A percentile compares a stretch with the other conserved stretches of the same genome.
Evolutionary conservation across 2,113 vertebrate genomes (phyloP).

Genomic region (Carassius gibelio): DNA sequence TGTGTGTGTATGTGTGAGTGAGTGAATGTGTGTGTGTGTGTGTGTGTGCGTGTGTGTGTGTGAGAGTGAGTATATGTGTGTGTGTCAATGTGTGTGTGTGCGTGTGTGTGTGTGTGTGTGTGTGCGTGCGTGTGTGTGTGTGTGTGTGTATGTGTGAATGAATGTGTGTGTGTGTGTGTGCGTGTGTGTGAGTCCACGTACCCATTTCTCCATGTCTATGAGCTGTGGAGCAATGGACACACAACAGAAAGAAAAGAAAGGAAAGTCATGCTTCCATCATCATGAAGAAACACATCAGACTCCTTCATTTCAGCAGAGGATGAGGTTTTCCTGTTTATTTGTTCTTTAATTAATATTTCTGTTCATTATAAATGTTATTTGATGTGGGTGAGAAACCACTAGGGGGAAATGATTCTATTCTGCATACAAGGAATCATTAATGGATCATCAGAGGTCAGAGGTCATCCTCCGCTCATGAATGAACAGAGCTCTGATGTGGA

Average conservation of each 20-base stretch:
- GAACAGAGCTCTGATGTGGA: neutral
- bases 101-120: slow-evolving; percentile 29
- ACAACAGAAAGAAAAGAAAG: slow-evolving; percentile 62
- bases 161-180: neutral
- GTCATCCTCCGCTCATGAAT: slow-evolving; percentile 3
- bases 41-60: slow-evolving; percentile 35
- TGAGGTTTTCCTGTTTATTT: neutral
- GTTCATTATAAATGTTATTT: neutral
- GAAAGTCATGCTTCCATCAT: slow-evolving; percentile 18
- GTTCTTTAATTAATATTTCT: neutral
- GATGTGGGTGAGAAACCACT: neutral
- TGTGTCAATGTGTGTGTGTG: neutral
- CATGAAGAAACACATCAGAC: neutral
- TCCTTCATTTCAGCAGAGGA: slow-evolving; percentile 14
- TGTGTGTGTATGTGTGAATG: neutral
- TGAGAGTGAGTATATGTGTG: no score
- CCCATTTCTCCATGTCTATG: slow-evolving; percentile 88
- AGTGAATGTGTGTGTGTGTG: neutral
- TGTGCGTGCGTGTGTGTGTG: neutral
- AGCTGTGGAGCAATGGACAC: slow-evolving; percentile 83
- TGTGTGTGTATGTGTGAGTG: neutral
- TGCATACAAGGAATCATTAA: no score
- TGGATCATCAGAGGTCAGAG: slow-evolving; percentile 32
- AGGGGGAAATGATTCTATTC: neutral
- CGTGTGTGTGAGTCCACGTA: slow-evolving; percentile 72